A percentile compares a stretch with the other conserved stretches of the same genome.
phyloP scores from a whole-genome alignment of 2,888 invertebrate species.

The Hedychridium roseum region DNA sequence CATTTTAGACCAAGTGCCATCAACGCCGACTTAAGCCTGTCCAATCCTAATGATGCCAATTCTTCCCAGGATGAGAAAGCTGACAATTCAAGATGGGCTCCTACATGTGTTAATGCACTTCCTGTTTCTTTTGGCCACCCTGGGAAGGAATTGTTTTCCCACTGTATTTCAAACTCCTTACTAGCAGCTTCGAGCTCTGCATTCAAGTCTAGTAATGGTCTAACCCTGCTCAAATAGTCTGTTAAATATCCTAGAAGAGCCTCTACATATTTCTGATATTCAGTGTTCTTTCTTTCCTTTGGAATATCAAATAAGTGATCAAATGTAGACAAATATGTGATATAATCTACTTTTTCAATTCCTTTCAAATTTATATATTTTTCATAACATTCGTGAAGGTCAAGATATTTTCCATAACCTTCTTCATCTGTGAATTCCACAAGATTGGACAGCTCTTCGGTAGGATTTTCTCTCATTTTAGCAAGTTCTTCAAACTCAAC shows the following conservation, averaged over 20 bases:
- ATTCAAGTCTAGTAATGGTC: slow-evolving; percentile 85
- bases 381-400: slow-evolving; percentile 95
- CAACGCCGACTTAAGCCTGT: slow-evolving; percentile 95
- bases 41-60: slow-evolving; percentile 94
- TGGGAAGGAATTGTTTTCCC: slow-evolving; percentile 89
- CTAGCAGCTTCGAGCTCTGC: slow-evolving; percentile 80
- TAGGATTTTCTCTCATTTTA: slow-evolving; percentile 87
- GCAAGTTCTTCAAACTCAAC: slow-evolving; percentile 96
- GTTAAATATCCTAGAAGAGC: slow-evolving; percentile 85
- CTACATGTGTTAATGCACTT: slow-evolving; percentile 91
- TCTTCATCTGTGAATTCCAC: slow-evolving; percentile 99
- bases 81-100: slow-evolving; percentile 97
- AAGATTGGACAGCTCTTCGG: slow-evolving; percentile 84
- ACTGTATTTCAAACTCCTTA: slow-evolving; percentile 84
- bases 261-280: slow-evolving; percentile 85
- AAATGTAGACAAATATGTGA: slow-evolving; percentile 91
- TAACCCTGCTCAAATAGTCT: slow-evolving; percentile 82
- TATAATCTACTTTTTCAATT: slow-evolving; percentile 96
- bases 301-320: slow-evolving; percentile 97
- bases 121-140: slow-evolving; percentile 98
- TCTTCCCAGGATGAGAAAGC: slow-evolving; percentile 98
- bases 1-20: slow-evolving; percentile 98
- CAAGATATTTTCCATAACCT: slow-evolving; percentile 97
- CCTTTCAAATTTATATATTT: slow-evolving; percentile 97
- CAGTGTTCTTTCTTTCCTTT: slow-evolving; percentile 87